Evolutionary conservation across 1,140 invertebrate genomes (phyloP).

Genomic region (Acarapis woodi): DNA sequence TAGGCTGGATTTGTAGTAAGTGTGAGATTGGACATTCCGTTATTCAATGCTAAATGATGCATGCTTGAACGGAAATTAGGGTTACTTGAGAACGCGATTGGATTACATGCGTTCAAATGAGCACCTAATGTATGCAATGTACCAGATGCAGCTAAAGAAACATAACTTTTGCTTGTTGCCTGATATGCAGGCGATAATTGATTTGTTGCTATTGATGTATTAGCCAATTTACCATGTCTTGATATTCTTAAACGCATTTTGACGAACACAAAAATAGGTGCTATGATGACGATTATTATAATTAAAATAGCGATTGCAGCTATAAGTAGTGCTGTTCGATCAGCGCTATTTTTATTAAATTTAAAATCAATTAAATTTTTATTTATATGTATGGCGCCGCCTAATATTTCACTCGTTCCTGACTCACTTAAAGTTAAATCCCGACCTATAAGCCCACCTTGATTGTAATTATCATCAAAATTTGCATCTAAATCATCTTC

Average conservation of each 20-base stretch:
- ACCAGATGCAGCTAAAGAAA: constrained; percentile 15
- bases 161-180: constrained; percentile 34
- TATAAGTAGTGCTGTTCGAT: constrained; percentile 33
- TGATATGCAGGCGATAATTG: constrained; percentile 19
- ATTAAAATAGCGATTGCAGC: constrained; percentile 65
- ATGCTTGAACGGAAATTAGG: not conserved
- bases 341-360: constrained; percentile 10
- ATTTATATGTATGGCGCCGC: not conserved
- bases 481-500: too few species aligned
- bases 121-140: constrained; percentile 6
- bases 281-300: constrained; percentile 63
- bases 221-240: constrained; percentile 53
- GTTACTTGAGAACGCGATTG: not conserved
- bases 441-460: too few species aligned
- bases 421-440: too few species aligned
- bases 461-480: too few species aligned
- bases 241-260: constrained; percentile 61
- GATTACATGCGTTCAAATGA: constrained; percentile 1
- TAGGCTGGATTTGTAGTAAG: not conserved
- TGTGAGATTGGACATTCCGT: not conserved
- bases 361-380: too few species aligned
- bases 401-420: too few species aligned
- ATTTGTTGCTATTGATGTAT: not conserved
- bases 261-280: constrained; percentile 39
- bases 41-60: not conserved